Evolutionary conservation across 2,113 vertebrate genomes (phyloP), one percentile per base, ranked within the genome.

Genomic region (Hymenochirus boettgeri): DNA sequence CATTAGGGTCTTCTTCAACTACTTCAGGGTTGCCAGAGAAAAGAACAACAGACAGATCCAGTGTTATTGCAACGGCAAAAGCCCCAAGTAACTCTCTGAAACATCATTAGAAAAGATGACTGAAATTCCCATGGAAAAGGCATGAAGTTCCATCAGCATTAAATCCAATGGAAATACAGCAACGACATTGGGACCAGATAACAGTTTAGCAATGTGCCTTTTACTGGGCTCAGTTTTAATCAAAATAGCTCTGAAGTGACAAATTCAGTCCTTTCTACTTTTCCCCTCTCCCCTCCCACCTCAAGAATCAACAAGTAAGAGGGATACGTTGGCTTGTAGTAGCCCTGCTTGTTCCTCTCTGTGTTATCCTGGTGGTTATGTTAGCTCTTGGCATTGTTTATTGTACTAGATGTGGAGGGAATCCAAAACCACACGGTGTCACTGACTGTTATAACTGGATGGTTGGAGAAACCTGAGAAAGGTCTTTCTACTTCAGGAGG

Each of bases 261-360:
- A 71, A 52, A 37, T 61, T 55, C 47, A 4, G 3, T 11, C 39
- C 64, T 67, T 4, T 18, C 51, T 7, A 24, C 33, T 11, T 5
- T n/a, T 12, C n/a, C n/a, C n/a, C n/a, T 66, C 70, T 7, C 17
- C 29, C 17, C 54, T 29, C 35, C 69, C 42, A 13, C 8, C 45
- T 29, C 63, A 73, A 24, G 65, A 60, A 51, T 53, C 57, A 13
- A 60, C 73, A 65, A 76, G 62, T 31, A 88, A 73, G 46, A 83
- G 88, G 7, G 91, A 94, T 69, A 91, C 90, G 91, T 46, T 94
- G 93, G 93, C 75, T 95, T 37, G 77, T 94, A 50, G 89, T 94
- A 67, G 91, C 91, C 12, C 78, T 95, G 58, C 76, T 95, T 70
- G 93, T 95, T 53, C 91, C 92, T n/a, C 81, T 92, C 1, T 94